These are phyloP conservation scores for Pachyuromys duprasi DNA, from an alignment of 2,797 vertebrate genomes.

Conservation along the genomic window DNA sequence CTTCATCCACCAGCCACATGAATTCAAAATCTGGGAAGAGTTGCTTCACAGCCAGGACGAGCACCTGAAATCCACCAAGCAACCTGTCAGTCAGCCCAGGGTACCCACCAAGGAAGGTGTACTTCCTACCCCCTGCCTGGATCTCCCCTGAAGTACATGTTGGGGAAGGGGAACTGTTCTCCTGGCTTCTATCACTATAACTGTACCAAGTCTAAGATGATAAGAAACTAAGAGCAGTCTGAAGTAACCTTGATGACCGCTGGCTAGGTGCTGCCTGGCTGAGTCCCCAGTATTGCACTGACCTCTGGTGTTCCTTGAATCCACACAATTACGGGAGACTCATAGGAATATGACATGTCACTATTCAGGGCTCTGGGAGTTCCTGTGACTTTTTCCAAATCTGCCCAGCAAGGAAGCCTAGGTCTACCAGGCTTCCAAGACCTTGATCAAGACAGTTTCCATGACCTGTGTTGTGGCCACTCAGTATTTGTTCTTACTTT, in stretches of 20 bases:
- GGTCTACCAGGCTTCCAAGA: not conserved
- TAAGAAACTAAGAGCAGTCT: not conserved
- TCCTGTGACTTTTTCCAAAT: not conserved
- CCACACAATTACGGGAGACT: not conserved
- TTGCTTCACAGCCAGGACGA: slow-evolving; percentile 92
- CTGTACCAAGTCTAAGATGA: not conserved
- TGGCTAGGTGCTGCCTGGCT: not conserved
- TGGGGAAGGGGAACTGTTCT: not conserved
- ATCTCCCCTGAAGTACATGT: not conserved
- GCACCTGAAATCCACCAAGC: slow-evolving; percentile 88
- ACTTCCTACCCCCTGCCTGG: not conserved
- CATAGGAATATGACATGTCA: not conserved
- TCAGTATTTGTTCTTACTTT: not conserved
- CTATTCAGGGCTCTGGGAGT: not conserved
- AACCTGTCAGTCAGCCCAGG: not conserved
- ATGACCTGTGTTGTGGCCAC: not conserved
- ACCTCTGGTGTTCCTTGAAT: not conserved
- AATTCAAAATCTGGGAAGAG: slow-evolving; percentile 98
- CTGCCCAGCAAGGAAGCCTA: not conserved
- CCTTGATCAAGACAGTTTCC: not conserved
- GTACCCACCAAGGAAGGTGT: not conserved
- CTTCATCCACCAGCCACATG: slow-evolving; percentile 98
- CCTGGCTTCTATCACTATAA: not conserved
- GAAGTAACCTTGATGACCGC: not conserved
- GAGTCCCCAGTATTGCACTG: fast-evolving